Base-by-base conservation (phyloP, 2,888 invertebrate genomes). In the Tetragonisca angustula region DNA sequence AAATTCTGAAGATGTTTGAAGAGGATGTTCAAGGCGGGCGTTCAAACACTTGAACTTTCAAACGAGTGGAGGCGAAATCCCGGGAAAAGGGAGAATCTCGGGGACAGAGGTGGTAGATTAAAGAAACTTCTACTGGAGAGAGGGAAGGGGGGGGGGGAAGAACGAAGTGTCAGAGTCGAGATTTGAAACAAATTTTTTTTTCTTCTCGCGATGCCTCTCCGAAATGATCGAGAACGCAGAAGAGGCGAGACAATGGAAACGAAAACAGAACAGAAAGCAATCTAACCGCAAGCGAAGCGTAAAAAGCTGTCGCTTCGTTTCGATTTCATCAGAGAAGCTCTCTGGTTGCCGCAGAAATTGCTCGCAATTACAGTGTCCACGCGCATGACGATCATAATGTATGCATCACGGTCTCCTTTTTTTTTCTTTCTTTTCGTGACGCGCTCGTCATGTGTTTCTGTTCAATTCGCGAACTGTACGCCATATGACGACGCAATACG, bases 401-500 rank as follows among this genome's bases (percentile, higher is more conserved):
- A 78, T 79, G 85, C 76, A 86, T 83, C 86, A 68, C 36, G 67
- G 87, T 83, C 27, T 32, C 13, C n/a, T 21, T 54, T 54, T 19
- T 19, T 17, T 15, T 27, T 32, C 19, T 27, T 62, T 84, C 32
- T 32, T 86, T 77, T 81, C 89, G 89, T 92, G 89, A 89, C 87
- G 79, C 19, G 76, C 69, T 86, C 87, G 91, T 90, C 91, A 92
- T 92, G 87, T 91, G 91, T 81, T 87, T 64, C 76, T 61, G 64
- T 64, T 75, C 75, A 78, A 86, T 90, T 90, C 77, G 89, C 87
- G 75, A 87, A 87, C 84, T 89, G 88, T 81, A 78, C 83, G 84
- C 91, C 93, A 93, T 92, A 92, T 93, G 93, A 92, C 91, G 85
- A 71, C 56, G 17, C 13, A 13, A 9, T 4, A 11, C 9, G 6